Evolutionary conservation across 53 echinoderm and acorn worm genomes (phyloP), one percentile per base, ranked within the genome.

Genomic region (Pentamera pediparva): DNA sequence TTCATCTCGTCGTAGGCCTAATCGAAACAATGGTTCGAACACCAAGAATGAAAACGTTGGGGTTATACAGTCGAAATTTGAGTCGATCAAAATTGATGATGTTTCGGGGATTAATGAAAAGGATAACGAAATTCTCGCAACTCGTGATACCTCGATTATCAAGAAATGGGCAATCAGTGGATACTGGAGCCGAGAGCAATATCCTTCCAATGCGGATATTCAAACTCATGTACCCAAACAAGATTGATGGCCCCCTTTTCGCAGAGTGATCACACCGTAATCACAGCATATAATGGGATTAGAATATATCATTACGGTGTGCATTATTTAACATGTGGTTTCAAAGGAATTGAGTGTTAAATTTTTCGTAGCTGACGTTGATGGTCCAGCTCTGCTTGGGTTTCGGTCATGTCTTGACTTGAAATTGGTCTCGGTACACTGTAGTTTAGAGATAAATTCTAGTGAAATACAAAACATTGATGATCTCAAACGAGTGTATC

Each of bases 201-300:
- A 62, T 75, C 4, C 61, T 86, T 15, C 81, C 77, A 2, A 55
- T 87, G n/a, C 39, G 83, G 5, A 65, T 78, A 5, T 87, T 50
- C 48, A 34, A 62, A 31, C 30, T 57, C 25, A 87, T 78, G 83
- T 76, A 76, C 38, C 83, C 83, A 29, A 29, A 61, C 6, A 37
- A 26, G 49, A 10, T 83, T 3, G 43, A 50, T 47, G 15, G n/a
- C n/a, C n/a, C n/a, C n/a, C n/a, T n/a, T n/a, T n/a, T n/a, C n/a
- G n/a, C n/a, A n/a, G n/a, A n/a, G n/a, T n/a, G n/a, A n/a, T n/a
- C n/a, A 38, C 20, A 61, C 86, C 22, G 39, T 76, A 17, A 67
- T 81, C 25, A 86, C 76, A 24, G 86, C 81, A 40, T 86, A 86
- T 49, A 86, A 86, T 61, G 81, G 45, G 15, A 76, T 74, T 15